Percentiles rank a stretch among this genome's conserved stretches.
phyloP scores from a whole-genome alignment of 2,888 invertebrate genomes.

The Lepidocyrtinus sp. region DNA sequence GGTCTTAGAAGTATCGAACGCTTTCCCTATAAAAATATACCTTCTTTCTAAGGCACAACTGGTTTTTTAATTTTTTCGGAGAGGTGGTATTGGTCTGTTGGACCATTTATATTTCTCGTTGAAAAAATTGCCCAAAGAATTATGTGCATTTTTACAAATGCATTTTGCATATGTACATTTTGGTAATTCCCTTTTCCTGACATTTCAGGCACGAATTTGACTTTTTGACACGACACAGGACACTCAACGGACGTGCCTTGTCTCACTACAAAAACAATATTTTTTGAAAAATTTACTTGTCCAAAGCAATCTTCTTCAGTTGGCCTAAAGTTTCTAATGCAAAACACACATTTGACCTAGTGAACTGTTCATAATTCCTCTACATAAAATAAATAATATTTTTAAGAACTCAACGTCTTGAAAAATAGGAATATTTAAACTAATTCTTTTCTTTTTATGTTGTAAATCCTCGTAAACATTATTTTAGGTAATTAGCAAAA shows the following conservation, averaged over 20 bases:
- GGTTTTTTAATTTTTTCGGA: background rate
- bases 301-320: conserved; percentile 20
- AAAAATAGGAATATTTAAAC: too few relatives aligned
- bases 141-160: background rate
- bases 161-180: background rate
- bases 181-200: conserved; percentile 16
- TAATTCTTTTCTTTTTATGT: too few relatives aligned
- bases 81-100: background rate
- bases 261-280: background rate
- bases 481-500: background rate
- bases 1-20: too few relatives aligned
- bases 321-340: too few relatives aligned
- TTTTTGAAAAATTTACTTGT: background rate
- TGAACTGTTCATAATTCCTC: conserved; percentile 25
- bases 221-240: conserved; percentile 54
- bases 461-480: too few relatives aligned
- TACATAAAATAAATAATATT: conserved; percentile 16
- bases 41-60: too few relatives aligned
- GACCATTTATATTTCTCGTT: background rate
- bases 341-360: conserved; percentile 41
- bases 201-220: conserved; percentile 61
- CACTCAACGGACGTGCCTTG: conserved; percentile 31
- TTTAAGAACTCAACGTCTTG: too few relatives aligned
- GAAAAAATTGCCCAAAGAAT: background rate
- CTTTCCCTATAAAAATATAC: too few relatives aligned